Percentiles rank a stretch among this genome's conserved stretches.
Evolutionary conservation across 2,113 vertebrate genomes (phyloP).

Genomic region (Orientallactaga bullata): DNA sequence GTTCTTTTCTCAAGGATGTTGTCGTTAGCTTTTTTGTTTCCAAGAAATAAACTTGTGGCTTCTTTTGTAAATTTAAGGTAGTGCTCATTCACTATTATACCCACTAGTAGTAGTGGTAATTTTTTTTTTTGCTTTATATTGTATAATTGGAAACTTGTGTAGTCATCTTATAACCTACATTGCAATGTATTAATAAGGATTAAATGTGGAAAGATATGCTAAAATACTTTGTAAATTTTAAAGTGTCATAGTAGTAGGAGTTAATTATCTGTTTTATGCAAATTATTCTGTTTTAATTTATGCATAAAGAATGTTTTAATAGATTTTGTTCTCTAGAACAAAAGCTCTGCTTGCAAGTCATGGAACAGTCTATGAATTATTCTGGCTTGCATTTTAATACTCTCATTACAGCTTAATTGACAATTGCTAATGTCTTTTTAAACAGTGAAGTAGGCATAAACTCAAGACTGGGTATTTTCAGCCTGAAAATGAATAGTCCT

Average conservation of each 20-base stretch:
- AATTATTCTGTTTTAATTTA: slow-evolving; percentile 67
- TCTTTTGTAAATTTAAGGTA: slow-evolving; percentile 49
- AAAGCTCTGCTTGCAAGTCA: slow-evolving; percentile 74
- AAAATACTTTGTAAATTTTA: slow-evolving; percentile 64
- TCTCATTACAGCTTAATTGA: slow-evolving; percentile 76
- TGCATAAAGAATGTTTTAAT: slow-evolving; percentile 64
- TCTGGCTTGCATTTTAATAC: slow-evolving; percentile 76
- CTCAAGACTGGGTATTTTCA: slow-evolving; percentile 32
- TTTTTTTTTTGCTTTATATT: slow-evolving; percentile 43
- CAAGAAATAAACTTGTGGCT: slow-evolving; percentile 45
- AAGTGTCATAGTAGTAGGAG: background rate
- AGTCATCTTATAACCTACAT: background rate
- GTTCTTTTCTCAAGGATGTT: slow-evolving; percentile 50
- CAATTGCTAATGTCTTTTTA: slow-evolving; percentile 72
- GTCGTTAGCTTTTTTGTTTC: slow-evolving; percentile 55
- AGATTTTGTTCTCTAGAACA: slow-evolving; percentile 68
- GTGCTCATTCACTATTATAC: background rate
- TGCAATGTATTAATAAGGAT: slow-evolving; percentile 41
- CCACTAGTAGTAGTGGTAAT: background rate
- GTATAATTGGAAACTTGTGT: background rate
- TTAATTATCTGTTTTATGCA: slow-evolving; percentile 69
- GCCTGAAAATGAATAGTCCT: slow-evolving; percentile 51
- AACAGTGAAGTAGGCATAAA: slow-evolving; percentile 59
- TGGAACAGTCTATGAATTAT: slow-evolving; percentile 51
- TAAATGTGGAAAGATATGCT: slow-evolving; percentile 24